Evolutionary conservation across 2,113 vertebrate species (phyloP).

Genomic region (Psammodynastes pulverulentus): DNA sequence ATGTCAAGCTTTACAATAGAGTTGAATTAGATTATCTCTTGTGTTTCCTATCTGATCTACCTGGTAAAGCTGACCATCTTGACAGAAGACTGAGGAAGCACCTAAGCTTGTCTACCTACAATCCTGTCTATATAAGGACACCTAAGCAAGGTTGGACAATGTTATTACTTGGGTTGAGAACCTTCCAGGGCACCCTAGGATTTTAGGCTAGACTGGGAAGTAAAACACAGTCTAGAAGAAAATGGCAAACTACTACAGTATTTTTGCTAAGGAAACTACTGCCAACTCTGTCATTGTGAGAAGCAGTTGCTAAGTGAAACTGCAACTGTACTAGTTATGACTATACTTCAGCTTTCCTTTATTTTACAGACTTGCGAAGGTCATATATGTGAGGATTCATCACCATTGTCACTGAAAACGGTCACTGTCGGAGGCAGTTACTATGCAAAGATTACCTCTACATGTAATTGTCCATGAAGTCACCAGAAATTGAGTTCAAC

Average conservation of each 20-base stretch:
- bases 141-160: neutral
- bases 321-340: neutral
- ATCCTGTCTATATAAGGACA: neutral
- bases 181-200: neutral
- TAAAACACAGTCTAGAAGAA: neutral
- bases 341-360: neutral
- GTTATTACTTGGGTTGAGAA: neutral
- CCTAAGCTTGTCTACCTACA: neutral
- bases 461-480: neutral
- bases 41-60: too few species aligned
- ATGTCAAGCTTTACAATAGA: too few species aligned
- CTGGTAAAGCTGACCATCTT: neutral
- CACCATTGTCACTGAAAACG: too few species aligned
- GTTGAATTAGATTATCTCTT: too few species aligned
- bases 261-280: neutral
- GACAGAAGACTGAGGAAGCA: neutral
- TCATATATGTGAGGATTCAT: too few species aligned
- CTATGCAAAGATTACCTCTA: too few species aligned
- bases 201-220: neutral
- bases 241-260: neutral
- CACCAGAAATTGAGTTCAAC: neutral
- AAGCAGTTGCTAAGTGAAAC: neutral
- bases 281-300: neutral
- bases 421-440: too few species aligned
- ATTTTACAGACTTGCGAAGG: neutral